A percentile compares a stretch with the other conserved stretches of the same genome.
These are phyloP conservation scores for Trichogramma pretiosum DNA, from an alignment of 1,140 invertebrate species.

Conservation along the genomic window DNA sequence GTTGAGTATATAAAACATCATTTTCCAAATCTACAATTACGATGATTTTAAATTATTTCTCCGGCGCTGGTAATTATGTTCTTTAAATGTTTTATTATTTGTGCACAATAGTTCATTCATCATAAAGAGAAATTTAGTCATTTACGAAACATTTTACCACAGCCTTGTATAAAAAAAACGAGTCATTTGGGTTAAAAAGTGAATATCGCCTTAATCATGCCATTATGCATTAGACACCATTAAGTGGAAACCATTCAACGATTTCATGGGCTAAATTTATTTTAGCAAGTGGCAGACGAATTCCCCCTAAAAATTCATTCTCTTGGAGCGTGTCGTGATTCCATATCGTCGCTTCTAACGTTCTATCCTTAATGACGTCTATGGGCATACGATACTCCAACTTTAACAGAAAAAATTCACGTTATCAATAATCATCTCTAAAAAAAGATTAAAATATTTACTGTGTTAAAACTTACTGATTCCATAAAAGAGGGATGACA, in stretches of 20 bases:
- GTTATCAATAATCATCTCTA: conserved; percentile 4
- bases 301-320: conserved; percentile 88
- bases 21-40: too few relatives aligned
- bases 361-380: conserved; percentile 65
- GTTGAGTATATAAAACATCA: too few relatives aligned
- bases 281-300: conserved; percentile 63
- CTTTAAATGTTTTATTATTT: too few relatives aligned
- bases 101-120: too few relatives aligned
- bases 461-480: conserved; percentile 71
- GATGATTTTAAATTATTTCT: too few relatives aligned
- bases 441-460: conserved; percentile 2
- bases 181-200: too few relatives aligned
- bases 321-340: conserved; percentile 91
- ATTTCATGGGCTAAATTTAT: conserved; percentile 69
- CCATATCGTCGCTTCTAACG: conserved; percentile 88
- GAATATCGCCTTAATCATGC: not conserved
- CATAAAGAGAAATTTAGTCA: too few relatives aligned
- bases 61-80: too few relatives aligned
- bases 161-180: conserved; percentile 16
- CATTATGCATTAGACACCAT: conserved; percentile 42
- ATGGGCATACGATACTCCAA: conserved; percentile 80
- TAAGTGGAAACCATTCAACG: conserved; percentile 69
- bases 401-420: conserved; percentile 47
- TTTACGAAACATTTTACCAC: conserved; percentile 13
- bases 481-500: conserved; percentile 97